Evolutionary conservation across 2,113 vertebrate genomes (phyloP), one percentile per base, ranked within the genome.

Genomic region (Heloderma charlesbogerti): DNA sequence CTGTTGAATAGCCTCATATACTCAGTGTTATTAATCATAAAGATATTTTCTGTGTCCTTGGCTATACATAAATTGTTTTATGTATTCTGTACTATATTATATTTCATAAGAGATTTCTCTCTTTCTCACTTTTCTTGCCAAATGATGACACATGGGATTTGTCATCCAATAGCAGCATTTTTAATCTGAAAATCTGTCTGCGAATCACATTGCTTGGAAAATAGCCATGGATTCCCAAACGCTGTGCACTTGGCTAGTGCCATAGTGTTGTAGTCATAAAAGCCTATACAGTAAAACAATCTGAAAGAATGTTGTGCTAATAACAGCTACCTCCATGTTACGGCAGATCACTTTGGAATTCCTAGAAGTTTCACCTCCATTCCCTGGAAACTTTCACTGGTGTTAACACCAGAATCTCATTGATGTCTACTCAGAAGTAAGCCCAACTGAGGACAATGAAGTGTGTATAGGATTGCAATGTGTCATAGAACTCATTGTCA

Each of bases 11-110:
- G 48, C 16, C 10, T 93, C 81, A 77, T 9, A 88, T 84, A 88
- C 74, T 90, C 6, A 37, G 34, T 79, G 18, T 37, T 89, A 72
- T 87, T 89, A 91, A 75, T 82, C 88, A 84, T 63, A 92, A 72
- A 83, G 10, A 66, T 90, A 91, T 80, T 87, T 84, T 69, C 25
- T 37, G 20, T 86, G 9, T 9, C 40, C 6, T 79, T 84, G 0
- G 0, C 6, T 31, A 81, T 88, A 79, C 2, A 40, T 72, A 25
- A 89, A 60, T 87, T 74, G 18, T n/a, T 69, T 88, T 67, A 18
- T 88, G 1, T 77, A 60, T 60, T 45, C 80, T 77, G 37, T 75
- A 67, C 18, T 74, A 2, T 40, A 86, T 88, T 72, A 51, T 71
- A 16, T 54, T 25, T 34, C 37, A 63, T 45, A 6, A 83, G 15